Evolutionary conservation across 2,113 vertebrate species (phyloP).

Genomic region (Labeo catla): DNA sequence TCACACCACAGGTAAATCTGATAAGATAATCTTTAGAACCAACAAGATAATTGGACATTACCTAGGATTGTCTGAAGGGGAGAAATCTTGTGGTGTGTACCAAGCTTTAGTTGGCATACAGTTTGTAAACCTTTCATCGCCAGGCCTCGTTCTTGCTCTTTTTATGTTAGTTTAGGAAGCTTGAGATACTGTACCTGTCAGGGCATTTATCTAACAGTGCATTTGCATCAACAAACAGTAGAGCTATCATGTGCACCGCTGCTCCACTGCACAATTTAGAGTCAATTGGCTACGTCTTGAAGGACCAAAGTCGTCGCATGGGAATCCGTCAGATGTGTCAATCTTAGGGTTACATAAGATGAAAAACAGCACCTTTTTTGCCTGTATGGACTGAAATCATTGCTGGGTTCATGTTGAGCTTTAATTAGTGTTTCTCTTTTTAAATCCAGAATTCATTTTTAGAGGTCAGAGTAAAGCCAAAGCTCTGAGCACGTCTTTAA

Average conservation of each 20-base stretch:
- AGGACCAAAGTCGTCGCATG: neutral
- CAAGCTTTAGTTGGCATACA: neutral
- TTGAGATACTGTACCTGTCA: slow-evolving; percentile 50
- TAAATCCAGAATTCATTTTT: neutral
- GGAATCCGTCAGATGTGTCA: slow-evolving; percentile 13
- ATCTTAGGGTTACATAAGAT: neutral
- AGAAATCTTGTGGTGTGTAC: too few relatives aligned
- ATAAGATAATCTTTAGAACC: too few relatives aligned
- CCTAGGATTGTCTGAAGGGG: too few relatives aligned
- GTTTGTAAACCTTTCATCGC: neutral
- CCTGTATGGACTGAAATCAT: neutral
- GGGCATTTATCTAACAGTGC: slow-evolving; percentile 53
- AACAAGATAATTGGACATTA: too few relatives aligned
- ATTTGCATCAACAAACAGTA: slow-evolving; percentile 60
- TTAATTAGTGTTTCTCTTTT: slow-evolving; percentile 2
- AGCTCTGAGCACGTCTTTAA: neutral
- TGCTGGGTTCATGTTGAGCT: neutral
- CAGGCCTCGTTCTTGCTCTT: neutral
- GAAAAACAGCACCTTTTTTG: slow-evolving; percentile 25
- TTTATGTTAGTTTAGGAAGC: slow-evolving; percentile 29
- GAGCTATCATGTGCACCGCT: slow-evolving; percentile 34
- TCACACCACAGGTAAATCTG: too few relatives aligned
- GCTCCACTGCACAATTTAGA: slow-evolving; percentile 48
- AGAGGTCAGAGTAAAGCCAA: neutral
- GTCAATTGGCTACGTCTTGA: slow-evolving; percentile 34